These are phyloP conservation scores for Pagrus major DNA, from an alignment of 2,113 vertebrate species.

Conservation along the genomic window DNA sequence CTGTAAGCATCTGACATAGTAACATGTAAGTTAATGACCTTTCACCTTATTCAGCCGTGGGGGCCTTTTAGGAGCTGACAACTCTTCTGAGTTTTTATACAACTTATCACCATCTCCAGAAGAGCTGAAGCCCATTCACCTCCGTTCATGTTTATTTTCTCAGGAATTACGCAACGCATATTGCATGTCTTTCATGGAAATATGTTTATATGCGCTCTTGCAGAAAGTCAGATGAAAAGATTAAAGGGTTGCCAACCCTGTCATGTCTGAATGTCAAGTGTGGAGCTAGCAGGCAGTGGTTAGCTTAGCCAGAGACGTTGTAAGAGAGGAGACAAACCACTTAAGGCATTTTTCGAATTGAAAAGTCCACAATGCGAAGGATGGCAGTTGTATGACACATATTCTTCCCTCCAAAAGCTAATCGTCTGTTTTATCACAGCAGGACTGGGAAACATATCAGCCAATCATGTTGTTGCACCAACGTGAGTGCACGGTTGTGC, in stretches of 20 bases:
- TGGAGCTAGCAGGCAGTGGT: background rate
- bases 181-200: background rate
- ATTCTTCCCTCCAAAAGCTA: too few species aligned
- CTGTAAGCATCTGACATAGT: background rate
- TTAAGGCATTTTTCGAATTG: too few species aligned
- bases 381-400: too few species aligned
- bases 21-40: background rate
- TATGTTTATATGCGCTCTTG: background rate
- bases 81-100: background rate
- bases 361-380: too few species aligned
- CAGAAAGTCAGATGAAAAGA: background rate
- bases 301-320: slow-evolving; percentile 19
- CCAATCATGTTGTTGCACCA: too few species aligned
- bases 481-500: too few species aligned
- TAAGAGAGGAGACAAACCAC: background rate
- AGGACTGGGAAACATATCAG: too few species aligned
- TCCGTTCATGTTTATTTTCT: background rate
- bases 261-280: background rate
- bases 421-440: too few species aligned
- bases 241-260: background rate
- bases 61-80: background rate
- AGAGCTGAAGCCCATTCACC: background rate
- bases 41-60: slow-evolving; percentile 18
- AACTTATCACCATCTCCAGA: too few species aligned
- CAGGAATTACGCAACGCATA: background rate